phyloP scores from a whole-genome alignment of 1,140 invertebrate species.

The Pachyrhynchus sulphureomaculatus region DNA sequence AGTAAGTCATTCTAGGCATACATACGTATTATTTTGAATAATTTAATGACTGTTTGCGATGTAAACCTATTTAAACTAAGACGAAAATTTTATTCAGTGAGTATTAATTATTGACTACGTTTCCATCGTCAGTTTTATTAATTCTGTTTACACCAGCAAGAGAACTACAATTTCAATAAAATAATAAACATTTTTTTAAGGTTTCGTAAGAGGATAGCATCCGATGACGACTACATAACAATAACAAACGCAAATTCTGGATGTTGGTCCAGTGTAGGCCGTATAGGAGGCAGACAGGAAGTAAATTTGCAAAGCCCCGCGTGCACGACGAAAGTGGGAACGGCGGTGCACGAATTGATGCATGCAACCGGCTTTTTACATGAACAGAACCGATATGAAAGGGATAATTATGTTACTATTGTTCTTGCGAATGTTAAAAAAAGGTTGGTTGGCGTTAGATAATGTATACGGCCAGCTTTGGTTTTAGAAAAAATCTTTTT shows the following conservation, averaged over 20 bases:
- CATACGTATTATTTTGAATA: too few species aligned
- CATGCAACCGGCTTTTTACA: slow-evolving; percentile 85
- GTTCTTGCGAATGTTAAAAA: slow-evolving; percentile 72
- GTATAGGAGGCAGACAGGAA: slow-evolving; percentile 68
- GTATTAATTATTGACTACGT: too few species aligned
- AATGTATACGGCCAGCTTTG: not conserved
- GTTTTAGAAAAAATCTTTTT: not conserved
- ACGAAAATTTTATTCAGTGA: too few species aligned
- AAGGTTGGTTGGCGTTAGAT: slow-evolving; percentile 51
- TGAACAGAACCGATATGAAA: slow-evolving; percentile 79
- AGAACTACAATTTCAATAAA: too few species aligned
- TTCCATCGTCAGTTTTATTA: too few species aligned
- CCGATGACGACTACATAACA: slow-evolving; percentile 66
- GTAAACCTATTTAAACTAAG: too few species aligned
- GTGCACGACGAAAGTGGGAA: slow-evolving; percentile 60
- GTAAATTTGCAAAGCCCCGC: slow-evolving; percentile 69
- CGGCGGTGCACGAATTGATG: slow-evolving; percentile 82
- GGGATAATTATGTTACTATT: slow-evolving; percentile 74
- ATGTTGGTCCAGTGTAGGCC: slow-evolving; percentile 80
- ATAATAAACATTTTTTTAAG: slow-evolving; percentile 29
- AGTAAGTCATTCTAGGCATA: too few species aligned
- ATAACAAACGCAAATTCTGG: slow-evolving; percentile 69
- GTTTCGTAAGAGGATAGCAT: slow-evolving; percentile 54
- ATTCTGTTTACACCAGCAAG: too few species aligned
- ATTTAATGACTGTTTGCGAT: too few species aligned